phyloP scores from a whole-genome alignment of 1,140 invertebrate species.

The Pachyrhynchus sulphureomaculatus region DNA sequence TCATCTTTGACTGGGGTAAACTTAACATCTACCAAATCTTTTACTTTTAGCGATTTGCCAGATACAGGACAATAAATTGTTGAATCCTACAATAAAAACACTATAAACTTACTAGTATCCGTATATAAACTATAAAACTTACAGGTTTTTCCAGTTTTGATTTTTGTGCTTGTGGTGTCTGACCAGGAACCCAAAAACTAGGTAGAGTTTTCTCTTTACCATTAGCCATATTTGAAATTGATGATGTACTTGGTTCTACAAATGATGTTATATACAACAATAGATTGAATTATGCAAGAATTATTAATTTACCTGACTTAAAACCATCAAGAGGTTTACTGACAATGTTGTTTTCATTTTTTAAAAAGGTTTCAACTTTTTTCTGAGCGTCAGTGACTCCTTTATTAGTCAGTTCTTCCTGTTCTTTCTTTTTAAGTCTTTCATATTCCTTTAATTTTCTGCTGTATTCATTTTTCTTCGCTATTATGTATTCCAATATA shows the following conservation, averaged over 20 bases:
- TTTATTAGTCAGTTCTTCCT: constrained; percentile 63
- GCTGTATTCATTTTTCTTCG: constrained; percentile 91
- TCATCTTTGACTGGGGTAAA: constrained; percentile 89
- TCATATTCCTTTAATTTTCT: constrained; percentile 92
- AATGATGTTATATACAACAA: background rate
- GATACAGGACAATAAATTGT: constrained; percentile 94
- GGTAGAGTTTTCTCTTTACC: constrained; percentile 70
- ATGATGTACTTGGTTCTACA: constrained; percentile 46
- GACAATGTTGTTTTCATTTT: constrained; percentile 72
- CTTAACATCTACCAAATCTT: constrained; percentile 92
- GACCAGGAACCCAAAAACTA: constrained; percentile 96
- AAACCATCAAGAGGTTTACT: constrained; percentile 54
- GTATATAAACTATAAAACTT: constrained; percentile 38
- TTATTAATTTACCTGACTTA: constrained; percentile 50
- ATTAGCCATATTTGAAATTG: constrained; percentile 77
- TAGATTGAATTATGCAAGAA: background rate
- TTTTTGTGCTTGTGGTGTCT: constrained; percentile 83
- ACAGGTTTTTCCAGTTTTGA: constrained; percentile 79
- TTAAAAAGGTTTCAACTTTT: constrained; percentile 74
- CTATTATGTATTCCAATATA: constrained; percentile 92
- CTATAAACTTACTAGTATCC: constrained; percentile 1
- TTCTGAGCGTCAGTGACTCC: constrained; percentile 70
- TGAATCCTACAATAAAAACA: constrained; percentile 63
- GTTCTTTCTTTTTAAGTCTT: constrained; percentile 77
- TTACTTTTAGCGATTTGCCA: constrained; percentile 83